Evolutionary conservation across 2,113 vertebrate genomes (phyloP).

Genomic region (Glaucidium brasilianum): DNA sequence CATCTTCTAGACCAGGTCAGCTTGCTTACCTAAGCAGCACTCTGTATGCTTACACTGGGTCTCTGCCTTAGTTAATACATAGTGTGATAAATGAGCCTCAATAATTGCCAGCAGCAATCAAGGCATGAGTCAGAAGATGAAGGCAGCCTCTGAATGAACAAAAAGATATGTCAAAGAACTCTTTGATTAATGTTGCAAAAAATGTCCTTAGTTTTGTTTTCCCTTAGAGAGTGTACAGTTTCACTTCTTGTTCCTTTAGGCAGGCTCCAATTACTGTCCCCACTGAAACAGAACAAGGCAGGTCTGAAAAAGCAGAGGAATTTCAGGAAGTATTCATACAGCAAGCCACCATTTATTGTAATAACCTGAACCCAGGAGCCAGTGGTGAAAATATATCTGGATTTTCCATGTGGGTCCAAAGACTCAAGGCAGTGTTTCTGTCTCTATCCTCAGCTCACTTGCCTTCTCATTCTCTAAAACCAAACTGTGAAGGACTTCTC

Average conservation of each 20-base stretch:
- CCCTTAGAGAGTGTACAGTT: neutral
- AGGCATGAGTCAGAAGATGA: neutral
- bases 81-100: neutral
- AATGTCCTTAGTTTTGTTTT: neutral
- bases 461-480: neutral
- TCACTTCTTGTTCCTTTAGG: neutral
- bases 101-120: neutral
- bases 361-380: accelerated
- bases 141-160: neutral
- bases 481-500: neutral
- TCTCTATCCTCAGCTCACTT: neutral
- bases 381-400: neutral
- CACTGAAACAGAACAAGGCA: neutral
- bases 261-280: neutral
- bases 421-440: neutral
- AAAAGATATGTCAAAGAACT: neutral
- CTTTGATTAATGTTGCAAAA: neutral
- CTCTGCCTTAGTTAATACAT: neutral
- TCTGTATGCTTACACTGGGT: neutral
- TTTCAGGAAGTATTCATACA: neutral
- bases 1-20: neutral
- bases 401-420: neutral
- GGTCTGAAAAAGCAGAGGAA: neutral
- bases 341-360: neutral
- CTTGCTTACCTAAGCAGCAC: neutral